Evolutionary conservation across 53 echinoderm and acorn worm species (phyloP).

Genomic region (Apostichopus leukothele): DNA sequence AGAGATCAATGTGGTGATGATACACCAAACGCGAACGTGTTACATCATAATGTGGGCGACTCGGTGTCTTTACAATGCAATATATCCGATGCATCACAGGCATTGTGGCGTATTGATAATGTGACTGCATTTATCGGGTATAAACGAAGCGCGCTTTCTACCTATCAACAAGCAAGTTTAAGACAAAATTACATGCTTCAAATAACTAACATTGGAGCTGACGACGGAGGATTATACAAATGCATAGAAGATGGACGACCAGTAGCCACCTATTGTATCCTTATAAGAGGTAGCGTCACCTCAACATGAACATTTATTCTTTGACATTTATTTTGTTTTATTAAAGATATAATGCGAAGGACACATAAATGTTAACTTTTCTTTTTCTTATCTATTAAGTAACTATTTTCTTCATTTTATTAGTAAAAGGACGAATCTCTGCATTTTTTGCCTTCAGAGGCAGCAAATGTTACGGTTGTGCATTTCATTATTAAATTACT

Average conservation of each 20-base stretch:
- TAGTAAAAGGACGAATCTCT: too few species aligned
- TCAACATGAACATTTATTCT: too few species aligned
- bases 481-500: too few species aligned
- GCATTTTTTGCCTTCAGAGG: too few species aligned
- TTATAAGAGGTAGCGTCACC: neutral
- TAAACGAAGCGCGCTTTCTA: neutral
- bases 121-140: neutral
- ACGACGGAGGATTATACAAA: neutral
- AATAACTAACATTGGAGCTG: neutral
- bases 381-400: too few species aligned
- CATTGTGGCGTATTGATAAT: neutral
- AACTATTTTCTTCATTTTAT: too few species aligned
- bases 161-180: neutral
- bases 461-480: too few species aligned
- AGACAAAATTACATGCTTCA: neutral
- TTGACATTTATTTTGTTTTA: too few species aligned
- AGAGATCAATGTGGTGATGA: neutral
- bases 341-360: too few species aligned
- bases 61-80: neutral
- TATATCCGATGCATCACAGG: neutral
- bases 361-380: too few species aligned
- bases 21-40: neutral
- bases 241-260: neutral
- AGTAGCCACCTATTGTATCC: neutral
- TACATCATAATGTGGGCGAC: neutral